Base-by-base conservation (phyloP, 2,888 invertebrate genomes). In the Drosophila setosimentum region DNA sequence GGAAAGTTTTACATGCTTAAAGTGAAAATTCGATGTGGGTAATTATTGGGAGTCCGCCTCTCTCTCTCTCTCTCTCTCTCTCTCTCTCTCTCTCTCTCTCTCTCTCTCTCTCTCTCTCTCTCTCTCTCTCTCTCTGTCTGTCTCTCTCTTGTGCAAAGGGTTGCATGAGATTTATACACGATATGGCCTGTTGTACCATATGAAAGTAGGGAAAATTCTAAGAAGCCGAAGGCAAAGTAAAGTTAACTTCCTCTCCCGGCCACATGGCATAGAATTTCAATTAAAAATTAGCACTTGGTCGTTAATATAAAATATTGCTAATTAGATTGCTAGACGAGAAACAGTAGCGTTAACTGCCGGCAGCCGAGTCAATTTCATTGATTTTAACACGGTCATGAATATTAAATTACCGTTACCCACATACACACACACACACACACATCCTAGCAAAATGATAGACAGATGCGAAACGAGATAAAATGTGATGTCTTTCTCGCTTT, bases 301-400 rank as follows among this genome's bases (percentile, higher is more conserved):
- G 90, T 87, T 87, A 85, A 80, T 80, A 78, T 80, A 87, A 87
- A 87, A 87, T 89, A 85, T 89, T 87, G 83, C 83, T 87, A 87
- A 87, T 87, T 89, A 87, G 86, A 87, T 85, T 85, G 76, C 30
- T 27, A 58, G 69, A 45, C 55, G 65, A 32, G 33, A 18, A 54
- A 57, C 66, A 64, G 65, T 69, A 59, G 68, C 65, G 68, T 40
- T 64, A 67, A 67, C 78, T 67, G 72, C 59, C 68, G 70, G n/a
- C 54, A 67, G 69, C 67, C 69, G 68, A 18, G 59, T 61, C 83
- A 74, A 78, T 69, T 50, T 72, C 87, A 87, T 87, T 87, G 87
- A 87, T 87, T 88, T 89, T 88, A 74, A 88, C 88, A 89, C 74
- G 78, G 72, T 79, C 90, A 89, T 87, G 90, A 87, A 87, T 87